These are phyloP conservation scores for Pluvianellus socialis DNA, from an alignment of 2,113 vertebrate species.

Conservation along the genomic window DNA sequence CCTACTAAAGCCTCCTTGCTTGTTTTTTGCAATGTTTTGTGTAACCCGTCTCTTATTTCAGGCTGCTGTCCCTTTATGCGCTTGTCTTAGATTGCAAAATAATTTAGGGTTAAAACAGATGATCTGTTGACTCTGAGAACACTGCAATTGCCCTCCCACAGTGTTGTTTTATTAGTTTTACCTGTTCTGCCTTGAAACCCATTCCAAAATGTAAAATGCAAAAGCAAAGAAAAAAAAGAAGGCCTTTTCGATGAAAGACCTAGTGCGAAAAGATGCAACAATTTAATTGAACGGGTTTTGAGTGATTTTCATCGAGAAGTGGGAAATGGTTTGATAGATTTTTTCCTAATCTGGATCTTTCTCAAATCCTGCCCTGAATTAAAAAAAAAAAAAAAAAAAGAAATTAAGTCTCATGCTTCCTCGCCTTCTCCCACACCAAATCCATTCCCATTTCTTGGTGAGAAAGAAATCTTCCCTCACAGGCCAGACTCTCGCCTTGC, in stretches of 20 bases:
- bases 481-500: not conserved
- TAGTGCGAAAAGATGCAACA: not conserved
- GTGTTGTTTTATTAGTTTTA: not conserved
- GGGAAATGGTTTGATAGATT: not conserved
- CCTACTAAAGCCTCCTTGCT: accelerated
- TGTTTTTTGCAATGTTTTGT: not conserved
- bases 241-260: not conserved
- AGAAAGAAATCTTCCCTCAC: not conserved
- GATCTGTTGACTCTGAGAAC: not conserved
- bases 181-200: not conserved
- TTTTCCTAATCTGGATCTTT: not conserved
- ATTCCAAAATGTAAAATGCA: not conserved
- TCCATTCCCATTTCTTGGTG: not conserved
- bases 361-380: not conserved
- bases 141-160: not conserved
- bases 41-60: not conserved
- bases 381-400: not conserved
- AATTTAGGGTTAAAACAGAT: not conserved
- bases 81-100: not conserved
- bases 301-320: not conserved
- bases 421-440: not conserved
- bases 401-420: not conserved
- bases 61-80: not conserved
- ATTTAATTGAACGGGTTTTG: not conserved
- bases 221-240: not conserved